Conservation (phyloP, 2,888 invertebrate species). For the Drosophila niveifrons region DNA sequence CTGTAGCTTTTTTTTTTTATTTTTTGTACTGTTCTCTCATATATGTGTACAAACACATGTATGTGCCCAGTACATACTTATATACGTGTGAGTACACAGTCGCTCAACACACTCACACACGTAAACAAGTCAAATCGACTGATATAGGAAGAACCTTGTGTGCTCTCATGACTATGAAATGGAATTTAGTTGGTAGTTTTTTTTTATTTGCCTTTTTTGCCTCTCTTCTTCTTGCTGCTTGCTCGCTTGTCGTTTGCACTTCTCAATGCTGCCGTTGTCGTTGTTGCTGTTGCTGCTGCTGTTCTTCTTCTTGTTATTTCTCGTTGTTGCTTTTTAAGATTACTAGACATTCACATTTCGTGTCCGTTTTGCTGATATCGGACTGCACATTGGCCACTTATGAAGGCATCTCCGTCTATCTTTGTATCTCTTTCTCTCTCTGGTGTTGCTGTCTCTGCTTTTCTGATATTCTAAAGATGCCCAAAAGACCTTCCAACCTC, state of each 20-base stretch:
- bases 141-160: constrained; percentile 85
- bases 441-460: constrained; percentile 8
- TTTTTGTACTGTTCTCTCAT: constrained; percentile 32
- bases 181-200: constrained; percentile 77
- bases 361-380: constrained; percentile 38
- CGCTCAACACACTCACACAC: constrained; percentile 1
- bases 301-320: constrained; percentile 24
- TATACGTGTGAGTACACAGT: neutral
- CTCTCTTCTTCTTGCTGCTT: constrained; percentile 45
- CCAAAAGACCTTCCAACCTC: constrained; percentile 25
- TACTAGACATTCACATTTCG: constrained; percentile 47
- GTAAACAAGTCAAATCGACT: constrained; percentile 56
- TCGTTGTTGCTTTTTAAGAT: constrained; percentile 35
- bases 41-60: constrained; percentile 22
- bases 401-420: constrained; percentile 9
- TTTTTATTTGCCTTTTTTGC: constrained; percentile 15
- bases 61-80: neutral
- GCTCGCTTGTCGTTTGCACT: constrained; percentile 43
- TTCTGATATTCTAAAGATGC: constrained; percentile 33
- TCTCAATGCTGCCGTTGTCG: constrained; percentile 48
- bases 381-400: constrained; percentile 36
- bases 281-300: constrained; percentile 18
- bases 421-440: neutral
- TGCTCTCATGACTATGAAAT: constrained; percentile 81
- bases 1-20: constrained; percentile 38